phyloP scores from a whole-genome alignment of 2,888 invertebrate genomes.

The Chrysolina oricalcia region DNA sequence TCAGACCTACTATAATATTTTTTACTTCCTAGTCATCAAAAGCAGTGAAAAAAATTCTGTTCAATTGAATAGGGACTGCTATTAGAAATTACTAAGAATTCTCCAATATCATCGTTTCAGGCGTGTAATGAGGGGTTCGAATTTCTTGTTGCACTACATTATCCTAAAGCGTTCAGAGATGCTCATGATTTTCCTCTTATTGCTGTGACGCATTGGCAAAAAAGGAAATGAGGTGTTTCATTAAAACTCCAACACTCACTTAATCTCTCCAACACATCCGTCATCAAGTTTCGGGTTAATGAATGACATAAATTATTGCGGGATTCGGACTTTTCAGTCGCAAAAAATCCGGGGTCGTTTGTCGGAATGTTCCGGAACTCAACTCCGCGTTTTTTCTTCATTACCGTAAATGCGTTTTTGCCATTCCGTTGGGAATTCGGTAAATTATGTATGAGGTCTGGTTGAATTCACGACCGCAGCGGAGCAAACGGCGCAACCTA shows the following conservation, averaged over 20 bases:
- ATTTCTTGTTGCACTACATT: not conserved
- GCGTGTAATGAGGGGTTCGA: too few relatives aligned
- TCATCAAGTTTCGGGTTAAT: conserved; percentile 9
- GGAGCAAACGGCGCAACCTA: conserved; percentile 9
- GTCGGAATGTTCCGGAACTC: conserved; percentile 5
- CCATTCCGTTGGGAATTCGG: conserved; percentile 16
- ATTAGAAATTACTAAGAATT: too few relatives aligned
- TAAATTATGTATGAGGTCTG: conserved; percentile 17
- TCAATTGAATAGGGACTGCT: too few relatives aligned
- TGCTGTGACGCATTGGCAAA: not conserved
- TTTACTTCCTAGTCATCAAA: too few relatives aligned
- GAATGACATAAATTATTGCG: conserved; percentile 10
- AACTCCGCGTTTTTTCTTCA: conserved; percentile 17
- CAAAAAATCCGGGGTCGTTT: conserved; percentile 11
- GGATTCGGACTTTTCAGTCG: conserved; percentile 3
- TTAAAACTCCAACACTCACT: conserved; percentile 15
- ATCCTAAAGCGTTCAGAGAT: not conserved
- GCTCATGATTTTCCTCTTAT: not conserved
- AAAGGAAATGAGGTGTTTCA: conserved; percentile 18
- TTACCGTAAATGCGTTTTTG: conserved; percentile 19
- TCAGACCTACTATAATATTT: too few relatives aligned
- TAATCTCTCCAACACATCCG: not conserved
- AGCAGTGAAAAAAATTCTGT: too few relatives aligned
- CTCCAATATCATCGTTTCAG: too few relatives aligned
- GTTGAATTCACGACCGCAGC: conserved; percentile 16